Conservation (phyloP, 2,888 invertebrate species). For the Patella caerulea region DNA sequence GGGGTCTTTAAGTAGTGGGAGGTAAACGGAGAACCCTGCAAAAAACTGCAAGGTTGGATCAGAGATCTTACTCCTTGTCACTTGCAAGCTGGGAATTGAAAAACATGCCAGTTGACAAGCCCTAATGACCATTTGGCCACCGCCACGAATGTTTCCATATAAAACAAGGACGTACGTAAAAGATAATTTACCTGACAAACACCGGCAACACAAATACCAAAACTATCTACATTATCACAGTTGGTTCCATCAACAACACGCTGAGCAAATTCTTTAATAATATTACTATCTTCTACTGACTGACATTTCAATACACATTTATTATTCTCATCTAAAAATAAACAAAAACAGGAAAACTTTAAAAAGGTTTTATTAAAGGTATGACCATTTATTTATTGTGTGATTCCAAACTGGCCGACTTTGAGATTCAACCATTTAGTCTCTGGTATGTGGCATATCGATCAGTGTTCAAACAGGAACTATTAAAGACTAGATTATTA, state of each 20-base stretch:
- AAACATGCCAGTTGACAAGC: neutral
- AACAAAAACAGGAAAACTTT: neutral
- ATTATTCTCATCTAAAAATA: conserved; percentile 44
- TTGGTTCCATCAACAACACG: conserved; percentile 84
- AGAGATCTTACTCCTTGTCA: too few relatives aligned
- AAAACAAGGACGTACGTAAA: too few relatives aligned
- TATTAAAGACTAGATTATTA: too few relatives aligned
- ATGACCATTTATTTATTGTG: too few relatives aligned
- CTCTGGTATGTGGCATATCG: too few relatives aligned
- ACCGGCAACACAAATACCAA: conserved; percentile 93
- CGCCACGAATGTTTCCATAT: neutral
- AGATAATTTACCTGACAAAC: conserved; percentile 82
- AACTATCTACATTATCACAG: conserved; percentile 80
- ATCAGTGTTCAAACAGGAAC: too few relatives aligned
- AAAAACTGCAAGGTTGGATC: too few relatives aligned
- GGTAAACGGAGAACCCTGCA: too few relatives aligned
- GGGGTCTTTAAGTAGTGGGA: too few relatives aligned
- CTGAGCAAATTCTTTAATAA: conserved; percentile 88
- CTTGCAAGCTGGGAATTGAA: neutral
- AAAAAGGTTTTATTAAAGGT: too few relatives aligned
- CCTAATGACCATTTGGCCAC: neutral
- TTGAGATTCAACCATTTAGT: too few relatives aligned
- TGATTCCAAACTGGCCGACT: too few relatives aligned
- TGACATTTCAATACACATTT: conserved; percentile 96
- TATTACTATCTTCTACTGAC: conserved; percentile 86